phyloP scores from a whole-genome alignment of 2,113 vertebrate species.

The Myocastor coypus region DNA sequence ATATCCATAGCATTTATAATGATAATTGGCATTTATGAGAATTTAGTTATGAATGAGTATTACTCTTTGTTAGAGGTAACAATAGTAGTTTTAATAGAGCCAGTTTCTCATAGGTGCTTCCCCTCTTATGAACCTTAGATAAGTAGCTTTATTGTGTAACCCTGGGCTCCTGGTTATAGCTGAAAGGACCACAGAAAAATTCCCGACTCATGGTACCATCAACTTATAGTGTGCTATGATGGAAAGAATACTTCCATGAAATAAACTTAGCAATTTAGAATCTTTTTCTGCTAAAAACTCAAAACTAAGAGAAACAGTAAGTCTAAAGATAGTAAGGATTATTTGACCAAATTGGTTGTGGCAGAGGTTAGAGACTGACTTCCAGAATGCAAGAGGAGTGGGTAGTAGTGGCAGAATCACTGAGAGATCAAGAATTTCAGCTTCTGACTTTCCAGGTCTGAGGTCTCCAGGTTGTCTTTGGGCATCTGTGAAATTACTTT shows the following conservation, averaged over 20 bases:
- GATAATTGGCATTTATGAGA: not conserved
- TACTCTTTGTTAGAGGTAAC: not conserved
- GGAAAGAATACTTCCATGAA: not conserved
- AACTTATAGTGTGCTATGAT: not conserved
- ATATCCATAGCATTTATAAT: not conserved
- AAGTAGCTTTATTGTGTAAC: not conserved
- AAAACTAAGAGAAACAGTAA: not conserved
- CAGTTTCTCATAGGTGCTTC: not conserved
- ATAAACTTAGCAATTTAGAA: not conserved
- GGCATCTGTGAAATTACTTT: slow-evolving; percentile 23
- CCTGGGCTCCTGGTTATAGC: not conserved
- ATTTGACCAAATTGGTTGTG: not conserved
- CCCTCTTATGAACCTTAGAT: not conserved
- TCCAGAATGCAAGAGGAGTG: not conserved
- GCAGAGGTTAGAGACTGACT: not conserved
- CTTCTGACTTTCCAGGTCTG: not conserved
- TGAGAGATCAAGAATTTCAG: not conserved
- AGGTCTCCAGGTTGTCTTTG: not conserved
- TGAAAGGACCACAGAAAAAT: not conserved
- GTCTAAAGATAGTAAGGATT: not conserved
- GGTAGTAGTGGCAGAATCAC: not conserved
- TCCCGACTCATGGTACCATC: not conserved
- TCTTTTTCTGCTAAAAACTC: not conserved
- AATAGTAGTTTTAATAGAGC: not conserved
- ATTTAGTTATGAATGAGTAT: not conserved